Percentiles rank a stretch among this genome's conserved stretches.
Evolutionary conservation across 2,888 invertebrate species (phyloP).

Genomic region (Anthophora plumipes): DNA sequence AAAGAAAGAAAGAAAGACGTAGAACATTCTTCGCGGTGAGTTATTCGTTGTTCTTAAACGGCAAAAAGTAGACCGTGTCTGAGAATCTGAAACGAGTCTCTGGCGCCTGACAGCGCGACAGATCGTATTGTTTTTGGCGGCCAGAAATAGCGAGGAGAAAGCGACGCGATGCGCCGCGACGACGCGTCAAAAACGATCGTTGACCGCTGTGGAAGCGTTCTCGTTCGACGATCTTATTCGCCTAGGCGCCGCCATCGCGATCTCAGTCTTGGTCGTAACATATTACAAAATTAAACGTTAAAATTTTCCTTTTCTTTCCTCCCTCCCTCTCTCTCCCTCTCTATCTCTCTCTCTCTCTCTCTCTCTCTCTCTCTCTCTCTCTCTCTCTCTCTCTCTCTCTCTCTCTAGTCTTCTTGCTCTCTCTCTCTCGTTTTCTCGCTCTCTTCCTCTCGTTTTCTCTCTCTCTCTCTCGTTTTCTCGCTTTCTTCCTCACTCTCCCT

Average conservation of each 20-base stretch:
- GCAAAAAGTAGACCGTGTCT: conserved; percentile 36
- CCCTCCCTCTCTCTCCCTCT: too few relatives aligned
- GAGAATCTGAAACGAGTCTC: conserved; percentile 53
- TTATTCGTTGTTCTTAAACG: neutral
- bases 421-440: too few relatives aligned
- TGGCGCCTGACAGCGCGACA: conserved; percentile 43
- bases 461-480: too few relatives aligned
- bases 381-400: too few relatives aligned
- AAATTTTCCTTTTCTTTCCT: too few relatives aligned
- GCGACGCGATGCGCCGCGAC: conserved; percentile 3
- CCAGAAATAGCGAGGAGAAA: conserved; percentile 49
- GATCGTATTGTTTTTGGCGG: conserved; percentile 65
- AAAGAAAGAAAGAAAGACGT: neutral
- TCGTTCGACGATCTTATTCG: conserved; percentile 4
- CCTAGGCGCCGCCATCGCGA: conserved; percentile 12
- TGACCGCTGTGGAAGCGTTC: conserved; percentile 31
- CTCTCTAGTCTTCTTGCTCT: too few relatives aligned
- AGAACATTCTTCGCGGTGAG: neutral
- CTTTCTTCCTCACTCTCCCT: too few relatives aligned
- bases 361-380: too few relatives aligned
- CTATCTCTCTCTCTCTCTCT: too few relatives aligned
- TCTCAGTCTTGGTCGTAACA: too few relatives aligned
- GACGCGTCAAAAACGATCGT: conserved; percentile 24
- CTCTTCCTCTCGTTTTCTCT: too few relatives aligned
- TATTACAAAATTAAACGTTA: too few relatives aligned